These are phyloP conservation scores for Eristalis arbustorum DNA, from an alignment of 2,888 invertebrate species.

Conservation along the genomic window DNA sequence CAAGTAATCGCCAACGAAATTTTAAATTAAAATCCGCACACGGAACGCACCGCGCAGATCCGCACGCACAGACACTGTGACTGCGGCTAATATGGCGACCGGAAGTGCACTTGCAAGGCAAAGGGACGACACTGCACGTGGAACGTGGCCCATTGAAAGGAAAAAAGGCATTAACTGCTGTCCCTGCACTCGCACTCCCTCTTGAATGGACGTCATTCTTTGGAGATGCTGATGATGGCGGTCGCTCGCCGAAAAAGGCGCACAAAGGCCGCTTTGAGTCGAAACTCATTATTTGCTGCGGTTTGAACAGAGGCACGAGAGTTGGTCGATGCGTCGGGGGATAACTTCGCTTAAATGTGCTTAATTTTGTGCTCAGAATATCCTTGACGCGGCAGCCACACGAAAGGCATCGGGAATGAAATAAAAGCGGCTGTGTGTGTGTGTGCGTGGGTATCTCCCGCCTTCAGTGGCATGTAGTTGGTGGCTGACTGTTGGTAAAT, in stretches of 20 bases:
- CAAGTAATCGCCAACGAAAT: conserved; percentile 24
- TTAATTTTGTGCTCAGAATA: not conserved
- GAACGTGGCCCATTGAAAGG: not conserved
- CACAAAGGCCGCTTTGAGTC: not conserved
- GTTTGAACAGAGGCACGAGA: not conserved
- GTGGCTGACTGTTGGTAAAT: not conserved
- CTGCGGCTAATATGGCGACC: not conserved
- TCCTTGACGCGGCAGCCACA: not conserved
- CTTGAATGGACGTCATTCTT: not conserved
- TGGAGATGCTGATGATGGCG: not conserved
- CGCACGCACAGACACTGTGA: not conserved
- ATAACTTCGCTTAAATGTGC: not conserved
- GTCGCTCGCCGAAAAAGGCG: not conserved
- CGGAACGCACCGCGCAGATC: not conserved
- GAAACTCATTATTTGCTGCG: not conserved
- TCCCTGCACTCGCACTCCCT: not conserved
- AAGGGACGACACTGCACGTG: not conserved
- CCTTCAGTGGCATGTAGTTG: conserved; percentile 73
- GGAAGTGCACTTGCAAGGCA: not conserved
- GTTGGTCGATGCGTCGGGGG: not conserved
- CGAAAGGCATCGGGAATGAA: not conserved
- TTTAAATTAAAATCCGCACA: conserved; percentile 1
- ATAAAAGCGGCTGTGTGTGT: not conserved
- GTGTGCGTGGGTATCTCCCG: not conserved
- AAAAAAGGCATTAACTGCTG: not conserved